Evolutionary conservation across 1,140 invertebrate species (phyloP), one percentile per base, ranked within the genome.

Genomic region (Pseudomyrmex concolor): DNA sequence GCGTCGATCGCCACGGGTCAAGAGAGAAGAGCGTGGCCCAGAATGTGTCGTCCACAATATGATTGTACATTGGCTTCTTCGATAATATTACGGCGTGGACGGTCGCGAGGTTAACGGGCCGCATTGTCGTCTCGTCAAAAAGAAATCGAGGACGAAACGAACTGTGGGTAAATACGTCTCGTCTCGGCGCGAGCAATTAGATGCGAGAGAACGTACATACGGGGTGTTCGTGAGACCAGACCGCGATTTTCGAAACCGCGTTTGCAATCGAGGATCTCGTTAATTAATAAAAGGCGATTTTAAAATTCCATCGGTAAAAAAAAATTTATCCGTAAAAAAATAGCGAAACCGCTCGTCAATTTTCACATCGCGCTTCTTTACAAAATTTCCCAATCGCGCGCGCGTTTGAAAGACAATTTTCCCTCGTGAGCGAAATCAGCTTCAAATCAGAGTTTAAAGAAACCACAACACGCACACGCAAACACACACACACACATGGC

Each of bases 71-170:
- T 85, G 82, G 87, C 83, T 83, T 64, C 86, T 85, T 88, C 86
- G 84, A 88, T 88, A 88, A 89, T 89, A 89, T 89, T 89, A 88
- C 72, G 63, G 86, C 84, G 80, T 89, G 82, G 59, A 74, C 78
- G 86, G 86, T 89, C 87, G 85, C 85, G 84, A 67, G 87, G 87
- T 89, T 89, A 89, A 88, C 86, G 85, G 86, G 86, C 78, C 86
- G 87, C 84, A 72, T 86, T 88, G 87, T 84, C 74, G 78, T 89
- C 87, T 89, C 87, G 84, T 89, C 87, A 80, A 83, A 88, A 74
- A 88, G 87, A 89, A 88, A 89, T 89, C 87, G 87, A 88, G 87
- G 86, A 88, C 87, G 81, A 81, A 89, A 88, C 87, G 87, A 89
- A 88, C 86, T 86, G 86, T 89, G 86, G 84, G 87, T 86, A 89